Evolutionary conservation across 53 echinoderm and acorn worm genomes (phyloP), one percentile per base, ranked within the genome.

Genomic region (Crossaster papposus): DNA sequence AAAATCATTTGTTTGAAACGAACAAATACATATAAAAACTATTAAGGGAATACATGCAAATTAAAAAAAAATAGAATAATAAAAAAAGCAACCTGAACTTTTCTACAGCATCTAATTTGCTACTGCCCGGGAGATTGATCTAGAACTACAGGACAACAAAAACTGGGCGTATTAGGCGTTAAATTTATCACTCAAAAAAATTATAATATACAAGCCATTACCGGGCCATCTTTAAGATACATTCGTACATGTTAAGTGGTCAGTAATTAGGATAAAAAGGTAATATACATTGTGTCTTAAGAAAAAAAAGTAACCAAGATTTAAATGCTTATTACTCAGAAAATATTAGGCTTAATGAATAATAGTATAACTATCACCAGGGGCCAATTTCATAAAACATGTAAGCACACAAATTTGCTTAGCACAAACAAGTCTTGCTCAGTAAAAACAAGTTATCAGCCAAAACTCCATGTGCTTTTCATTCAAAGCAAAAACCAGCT

Each of bases 21-120:
- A 84, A 81, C 72, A 22, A 65, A 23, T 84, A 84, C 53, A 51
- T 51, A 84, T 52, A 72, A 72, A 84, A 83, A 84, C 70, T 72
- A 84, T 51, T 51, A 72, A 84, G 71, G 65, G 84, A 51, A 84
- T 72, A 84, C 84, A 84, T 84, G 84, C 84, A 71, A 84, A 78
- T 44, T 34, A 50, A 50, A 70, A 84, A 84, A 70, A 71, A 84
- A 35, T 12, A 83, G 68, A 50, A 50, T 51, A 84, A 84, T 51
- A 71, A 84, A 35, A 4, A 83, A 65, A 84, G 28, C 72, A 84
- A 71, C 84, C 83, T 70, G 33, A 72, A 51, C 30, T 83, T 63
- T 83, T 10, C 72, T 71, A 38, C 36, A 53, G 72, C 52, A 84
- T 70, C 84, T 84, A 84, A 37, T 37, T 30, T 5, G 36, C 24